Percentiles rank a stretch among this genome's conserved stretches.
phyloP scores from a whole-genome alignment of 2,113 vertebrate species.

The Bambusicola thoracicus region DNA sequence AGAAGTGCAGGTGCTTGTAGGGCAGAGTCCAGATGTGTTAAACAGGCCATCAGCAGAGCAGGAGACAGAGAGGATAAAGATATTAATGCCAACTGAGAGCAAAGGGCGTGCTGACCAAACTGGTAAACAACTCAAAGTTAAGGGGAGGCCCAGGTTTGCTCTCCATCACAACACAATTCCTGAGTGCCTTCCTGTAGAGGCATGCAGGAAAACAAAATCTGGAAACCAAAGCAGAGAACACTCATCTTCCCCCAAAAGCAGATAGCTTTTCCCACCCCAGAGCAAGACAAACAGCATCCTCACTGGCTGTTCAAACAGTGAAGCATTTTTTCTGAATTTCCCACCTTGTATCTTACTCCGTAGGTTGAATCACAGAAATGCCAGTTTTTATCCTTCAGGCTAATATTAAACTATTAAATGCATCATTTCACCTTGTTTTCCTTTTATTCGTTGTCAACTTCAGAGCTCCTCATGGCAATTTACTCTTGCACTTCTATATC shows the following conservation, averaged over 20 bases:
- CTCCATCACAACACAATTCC: neutral
- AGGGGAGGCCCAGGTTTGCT: neutral
- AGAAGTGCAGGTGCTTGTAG: constrained; percentile 4
- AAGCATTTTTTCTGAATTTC: neutral
- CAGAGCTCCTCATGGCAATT: neutral
- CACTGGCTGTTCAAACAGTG: neutral
- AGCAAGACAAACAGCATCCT: neutral
- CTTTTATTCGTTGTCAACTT: constrained; percentile 28
- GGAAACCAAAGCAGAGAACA: neutral
- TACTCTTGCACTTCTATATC: neutral
- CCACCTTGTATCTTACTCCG: constrained; percentile 21
- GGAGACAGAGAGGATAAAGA: neutral
- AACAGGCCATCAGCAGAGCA: neutral
- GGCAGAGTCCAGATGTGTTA: neutral
- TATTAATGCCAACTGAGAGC: neutral
- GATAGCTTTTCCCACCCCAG: neutral
- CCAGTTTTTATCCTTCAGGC: constrained; percentile 17
- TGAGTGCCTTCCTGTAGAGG: neutral
- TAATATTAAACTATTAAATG: constrained; percentile 27
- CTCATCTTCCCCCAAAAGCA: neutral
- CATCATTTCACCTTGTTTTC: constrained; percentile 39
- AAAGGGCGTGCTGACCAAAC: neutral
- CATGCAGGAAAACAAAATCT: constrained; percentile 22
- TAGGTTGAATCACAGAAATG: constrained; percentile 29
- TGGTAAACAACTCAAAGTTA: neutral